Conservation (phyloP, 2,888 invertebrate genomes). For the Plagodis dolabraria region DNA sequence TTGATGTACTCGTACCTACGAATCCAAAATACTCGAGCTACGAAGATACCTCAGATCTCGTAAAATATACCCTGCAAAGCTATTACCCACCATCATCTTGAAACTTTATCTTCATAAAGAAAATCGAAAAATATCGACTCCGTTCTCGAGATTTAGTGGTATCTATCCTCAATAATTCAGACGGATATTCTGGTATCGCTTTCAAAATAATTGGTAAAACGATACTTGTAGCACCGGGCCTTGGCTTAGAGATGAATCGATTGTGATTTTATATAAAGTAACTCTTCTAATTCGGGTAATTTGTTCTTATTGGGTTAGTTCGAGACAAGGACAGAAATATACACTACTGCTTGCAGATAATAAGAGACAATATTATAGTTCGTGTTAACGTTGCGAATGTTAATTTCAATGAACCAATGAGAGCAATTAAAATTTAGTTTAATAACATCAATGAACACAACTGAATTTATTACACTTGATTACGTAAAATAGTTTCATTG, state of each 20-base stretch:
- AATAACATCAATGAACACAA: too few species aligned
- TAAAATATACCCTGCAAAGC: slow-evolving; percentile 14
- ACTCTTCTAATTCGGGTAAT: too few species aligned
- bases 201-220: slow-evolving; percentile 32
- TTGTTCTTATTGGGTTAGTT: too few species aligned
- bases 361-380: too few species aligned
- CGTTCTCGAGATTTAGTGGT: slow-evolving; percentile 22
- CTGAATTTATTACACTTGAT: too few species aligned
- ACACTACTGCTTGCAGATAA: too few species aligned
- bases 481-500: too few species aligned
- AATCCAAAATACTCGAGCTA: background rate
- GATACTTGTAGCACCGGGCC: slow-evolving; percentile 15
- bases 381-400: too few species aligned
- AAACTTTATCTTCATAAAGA: slow-evolving; percentile 31
- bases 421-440: too few species aligned
- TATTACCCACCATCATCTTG: slow-evolving; percentile 20
- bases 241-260: slow-evolving; percentile 17
- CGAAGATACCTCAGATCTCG: slow-evolving; percentile 12
- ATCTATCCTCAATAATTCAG: slow-evolving; percentile 25
- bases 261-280: slow-evolving; percentile 11
- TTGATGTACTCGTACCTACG: too few species aligned
- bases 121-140: slow-evolving; percentile 31
- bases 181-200: slow-evolving; percentile 25
- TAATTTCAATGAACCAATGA: too few species aligned
- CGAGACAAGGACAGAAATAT: too few species aligned